Conservation (phyloP, 2,797 vertebrate genomes). For the Agapornis canus region DNA sequence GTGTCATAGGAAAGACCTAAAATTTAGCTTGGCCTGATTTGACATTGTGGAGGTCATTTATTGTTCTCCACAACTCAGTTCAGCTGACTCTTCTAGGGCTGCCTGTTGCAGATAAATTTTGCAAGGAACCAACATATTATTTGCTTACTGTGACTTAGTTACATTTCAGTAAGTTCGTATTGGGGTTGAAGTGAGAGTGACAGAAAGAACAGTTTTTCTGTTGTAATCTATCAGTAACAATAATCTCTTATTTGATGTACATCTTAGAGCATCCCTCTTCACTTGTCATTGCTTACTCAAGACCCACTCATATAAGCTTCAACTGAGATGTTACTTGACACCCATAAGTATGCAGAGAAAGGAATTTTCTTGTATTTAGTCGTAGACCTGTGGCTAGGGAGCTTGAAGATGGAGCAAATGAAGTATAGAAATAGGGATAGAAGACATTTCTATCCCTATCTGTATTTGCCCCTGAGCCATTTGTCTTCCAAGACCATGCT, state of each 20-base stretch:
- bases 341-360: not conserved
- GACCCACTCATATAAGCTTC: not conserved
- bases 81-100: not conserved
- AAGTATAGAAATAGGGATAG: not conserved
- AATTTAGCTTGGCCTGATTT: not conserved
- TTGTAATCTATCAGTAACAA: not conserved
- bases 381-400: not conserved
- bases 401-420: not conserved
- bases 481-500: not conserved
- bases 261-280: not conserved
- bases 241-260: not conserved
- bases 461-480: not conserved
- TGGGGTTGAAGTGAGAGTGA: not conserved
- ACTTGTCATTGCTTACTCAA: not conserved
- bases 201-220: not conserved
- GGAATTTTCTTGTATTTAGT: not conserved
- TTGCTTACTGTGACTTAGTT: not conserved
- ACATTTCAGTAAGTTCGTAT: not conserved
- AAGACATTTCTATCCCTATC: not conserved
- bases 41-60: not conserved
- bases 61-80: not conserved
- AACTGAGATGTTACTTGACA: not conserved
- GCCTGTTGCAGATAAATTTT: not conserved
- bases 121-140: not conserved
- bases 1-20: constrained; percentile 31